Conservation (phyloP, 2,888 invertebrate species). For the Chymomyza amoena region DNA sequence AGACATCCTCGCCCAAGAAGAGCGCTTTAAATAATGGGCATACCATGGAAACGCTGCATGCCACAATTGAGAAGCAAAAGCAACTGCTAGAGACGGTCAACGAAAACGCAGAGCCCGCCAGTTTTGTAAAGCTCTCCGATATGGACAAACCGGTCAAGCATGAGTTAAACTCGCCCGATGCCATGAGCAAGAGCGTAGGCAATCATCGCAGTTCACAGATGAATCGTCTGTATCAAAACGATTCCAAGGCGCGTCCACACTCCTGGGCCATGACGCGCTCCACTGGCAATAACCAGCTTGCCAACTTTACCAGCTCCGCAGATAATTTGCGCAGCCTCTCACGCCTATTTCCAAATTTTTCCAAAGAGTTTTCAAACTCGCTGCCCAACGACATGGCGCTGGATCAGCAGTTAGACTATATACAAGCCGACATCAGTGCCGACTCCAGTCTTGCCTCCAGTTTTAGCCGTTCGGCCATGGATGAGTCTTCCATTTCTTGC, state of each 20-base stretch:
- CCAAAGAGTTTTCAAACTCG: conserved; percentile 78
- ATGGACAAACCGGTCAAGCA: conserved; percentile 84
- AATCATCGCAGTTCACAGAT: conserved; percentile 73
- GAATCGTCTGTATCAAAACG: conserved; percentile 76
- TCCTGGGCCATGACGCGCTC: conserved; percentile 82
- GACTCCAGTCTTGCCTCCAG: conserved; percentile 82
- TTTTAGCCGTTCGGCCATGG: conserved; percentile 81
- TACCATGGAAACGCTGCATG: conserved; percentile 76
- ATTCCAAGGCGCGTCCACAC: conserved; percentile 79
- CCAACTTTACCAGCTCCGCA: conserved; percentile 81
- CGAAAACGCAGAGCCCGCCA: conserved; percentile 77
- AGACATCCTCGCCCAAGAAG: conserved; percentile 78
- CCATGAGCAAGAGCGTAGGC: conserved; percentile 76
- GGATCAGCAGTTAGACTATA: conserved; percentile 78
- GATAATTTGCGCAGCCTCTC: conserved; percentile 82
- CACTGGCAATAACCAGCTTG: conserved; percentile 79
- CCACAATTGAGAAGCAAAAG: conserved; percentile 77
- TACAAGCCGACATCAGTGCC: conserved; percentile 80
- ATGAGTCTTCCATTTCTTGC: conserved; percentile 79
- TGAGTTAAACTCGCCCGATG: conserved; percentile 78
- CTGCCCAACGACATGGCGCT: conserved; percentile 76
- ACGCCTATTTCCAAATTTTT: conserved; percentile 83
- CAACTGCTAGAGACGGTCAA: conserved; percentile 78
- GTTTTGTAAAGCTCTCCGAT: conserved; percentile 88
- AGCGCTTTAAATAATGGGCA: conserved; percentile 56